Percentiles rank a stretch among this genome's conserved stretches.
Evolutionary conservation across 2,888 invertebrate genomes (phyloP).

Genomic region (Nowickia ferox): DNA sequence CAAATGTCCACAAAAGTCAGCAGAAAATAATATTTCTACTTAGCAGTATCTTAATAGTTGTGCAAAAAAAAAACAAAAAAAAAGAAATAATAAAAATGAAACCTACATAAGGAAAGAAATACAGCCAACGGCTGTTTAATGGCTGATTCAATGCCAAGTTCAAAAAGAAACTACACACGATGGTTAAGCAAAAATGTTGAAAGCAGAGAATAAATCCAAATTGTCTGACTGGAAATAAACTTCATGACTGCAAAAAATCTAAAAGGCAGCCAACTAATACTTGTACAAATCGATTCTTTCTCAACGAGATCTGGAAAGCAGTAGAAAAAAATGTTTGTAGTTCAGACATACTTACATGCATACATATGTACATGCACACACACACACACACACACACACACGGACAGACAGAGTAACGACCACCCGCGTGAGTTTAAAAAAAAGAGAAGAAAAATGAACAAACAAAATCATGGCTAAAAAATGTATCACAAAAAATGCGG

Average conservation of each 20-base stretch:
- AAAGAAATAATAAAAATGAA: neutral
- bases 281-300: constrained; percentile 5
- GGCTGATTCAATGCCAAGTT: constrained; percentile 60
- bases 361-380: constrained; percentile 7
- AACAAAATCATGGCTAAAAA: constrained; percentile 61
- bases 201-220: constrained; percentile 53
- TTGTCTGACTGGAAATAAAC: constrained; percentile 68
- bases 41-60: constrained; percentile 2
- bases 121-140: constrained; percentile 41
- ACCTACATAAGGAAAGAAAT: constrained; percentile 9
- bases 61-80: neutral
- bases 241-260: constrained; percentile 40
- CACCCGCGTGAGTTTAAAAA: constrained; percentile 67
- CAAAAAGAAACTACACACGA: constrained; percentile 29
- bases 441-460: neutral
- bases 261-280: constrained; percentile 37
- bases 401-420: constrained; percentile 60
- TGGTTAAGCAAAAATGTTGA: constrained; percentile 13
- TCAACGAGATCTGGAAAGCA: constrained; percentile 39
- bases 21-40: neutral
- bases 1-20: neutral
- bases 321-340: constrained; percentile 19
- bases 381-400: constrained; percentile 11
- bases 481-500: constrained; percentile 39
- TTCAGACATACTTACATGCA: neutral